Evolutionary conservation across 2,113 vertebrate genomes (phyloP).

Genomic region (Marcusenius ussheri): DNA sequence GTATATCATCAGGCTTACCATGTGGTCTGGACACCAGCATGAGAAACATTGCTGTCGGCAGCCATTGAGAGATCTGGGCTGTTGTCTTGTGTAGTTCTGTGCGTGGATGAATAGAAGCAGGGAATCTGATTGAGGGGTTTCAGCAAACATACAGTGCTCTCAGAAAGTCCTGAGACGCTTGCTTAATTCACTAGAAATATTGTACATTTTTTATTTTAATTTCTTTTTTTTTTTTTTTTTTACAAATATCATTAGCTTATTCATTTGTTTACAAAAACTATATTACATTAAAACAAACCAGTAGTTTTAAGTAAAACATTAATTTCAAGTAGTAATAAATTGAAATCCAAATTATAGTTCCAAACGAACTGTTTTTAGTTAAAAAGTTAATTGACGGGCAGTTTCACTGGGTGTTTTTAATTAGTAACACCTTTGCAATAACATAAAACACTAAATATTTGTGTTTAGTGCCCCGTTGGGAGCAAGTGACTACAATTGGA

Average conservation of each 20-base stretch:
- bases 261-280: not conserved
- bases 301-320: not conserved
- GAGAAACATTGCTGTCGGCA: not conserved
- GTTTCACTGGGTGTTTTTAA: not conserved
- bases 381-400: not conserved
- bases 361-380: not conserved
- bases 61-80: not conserved
- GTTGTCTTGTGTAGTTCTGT: not conserved
- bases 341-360: not conserved
- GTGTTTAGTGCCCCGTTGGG: not conserved
- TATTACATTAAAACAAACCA: not conserved
- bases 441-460: not conserved
- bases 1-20: not conserved
- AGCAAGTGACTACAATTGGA: not conserved
- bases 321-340: not conserved
- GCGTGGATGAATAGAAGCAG: not conserved
- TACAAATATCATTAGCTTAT: not conserved
- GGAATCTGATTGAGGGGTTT: not conserved
- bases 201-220: no score
- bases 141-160: not conserved
- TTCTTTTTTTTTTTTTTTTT: not conserved
- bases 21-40: not conserved
- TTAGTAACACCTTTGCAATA: not conserved
- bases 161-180: not conserved
- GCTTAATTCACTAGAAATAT: not conserved